Percentiles rank a stretch among this genome's conserved stretches.
phyloP scores from a whole-genome alignment of 2,797 vertebrate genomes.

The Nyctalus aviator region DNA sequence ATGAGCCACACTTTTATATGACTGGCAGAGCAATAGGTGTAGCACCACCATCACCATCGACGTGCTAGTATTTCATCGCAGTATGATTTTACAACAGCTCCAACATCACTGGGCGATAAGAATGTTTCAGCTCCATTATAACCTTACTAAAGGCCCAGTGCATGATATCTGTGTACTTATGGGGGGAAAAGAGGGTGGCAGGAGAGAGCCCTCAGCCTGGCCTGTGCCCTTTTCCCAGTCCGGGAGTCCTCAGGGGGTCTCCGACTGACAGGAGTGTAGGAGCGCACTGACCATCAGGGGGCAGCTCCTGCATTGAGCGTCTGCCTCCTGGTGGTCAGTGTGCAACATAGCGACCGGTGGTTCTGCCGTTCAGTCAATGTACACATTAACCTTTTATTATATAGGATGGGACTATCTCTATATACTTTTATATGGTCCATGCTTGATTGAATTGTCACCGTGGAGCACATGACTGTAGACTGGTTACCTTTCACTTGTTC shows the following conservation, averaged over 20 bases:
- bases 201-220: no score
- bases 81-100: neutral
- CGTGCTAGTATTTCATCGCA: neutral
- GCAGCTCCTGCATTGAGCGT: no score
- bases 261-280: no score
- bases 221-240: no score
- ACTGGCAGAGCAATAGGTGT: neutral
- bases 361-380: no score
- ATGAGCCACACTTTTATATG: neutral
- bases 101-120: neutral
- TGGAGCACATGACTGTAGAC: neutral
- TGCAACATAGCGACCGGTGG: accelerated
- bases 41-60: neutral
- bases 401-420: neutral
- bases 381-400: no score
- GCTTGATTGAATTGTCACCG: neutral
- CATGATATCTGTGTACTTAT: no score
- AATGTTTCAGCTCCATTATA: neutral
- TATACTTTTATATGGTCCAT: neutral
- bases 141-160: neutral
- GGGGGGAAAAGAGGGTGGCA: accelerated
- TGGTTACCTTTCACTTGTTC: constrained; percentile 42
- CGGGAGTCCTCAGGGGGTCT: no score
- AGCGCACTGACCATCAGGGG: no score
- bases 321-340: no score